These are phyloP conservation scores for Caenorhabditis zanzibari DNA, from an alignment of 2,888 invertebrate genomes.

Conservation along the genomic window DNA sequence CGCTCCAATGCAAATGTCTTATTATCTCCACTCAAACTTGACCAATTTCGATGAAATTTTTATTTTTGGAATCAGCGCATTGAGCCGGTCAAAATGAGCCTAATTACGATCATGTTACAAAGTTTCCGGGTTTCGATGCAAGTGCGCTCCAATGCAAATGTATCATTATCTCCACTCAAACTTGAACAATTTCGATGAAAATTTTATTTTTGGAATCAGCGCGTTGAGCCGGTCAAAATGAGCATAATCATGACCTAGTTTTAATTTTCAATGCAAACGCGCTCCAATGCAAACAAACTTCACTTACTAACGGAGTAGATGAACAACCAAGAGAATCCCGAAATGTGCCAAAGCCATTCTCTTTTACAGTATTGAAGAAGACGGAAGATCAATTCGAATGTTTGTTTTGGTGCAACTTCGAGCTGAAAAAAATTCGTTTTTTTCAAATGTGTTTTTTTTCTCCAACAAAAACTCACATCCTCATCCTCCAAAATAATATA, in stretches of 20 bases:
- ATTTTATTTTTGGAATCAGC: too few species aligned
- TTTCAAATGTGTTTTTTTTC: neutral
- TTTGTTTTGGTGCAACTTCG: conserved; percentile 71
- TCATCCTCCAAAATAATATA: conserved; percentile 72
- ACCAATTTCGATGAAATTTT: neutral
- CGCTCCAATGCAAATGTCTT: neutral
- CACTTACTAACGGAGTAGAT: conserved; percentile 82
- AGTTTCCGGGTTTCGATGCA: too few species aligned
- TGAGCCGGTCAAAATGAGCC: neutral
- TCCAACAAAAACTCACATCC: conserved; percentile 53
- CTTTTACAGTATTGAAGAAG: conserved; percentile 81
- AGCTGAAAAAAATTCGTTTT: conserved; percentile 30
- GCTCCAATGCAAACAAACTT: too few species aligned
- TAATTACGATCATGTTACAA: too few species aligned
- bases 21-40: neutral
- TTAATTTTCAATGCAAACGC: neutral
- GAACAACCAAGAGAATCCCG: conserved; percentile 83
- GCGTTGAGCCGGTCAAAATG: too few species aligned
- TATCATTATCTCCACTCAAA: too few species aligned
- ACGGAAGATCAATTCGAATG: conserved; percentile 79
- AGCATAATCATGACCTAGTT: neutral
- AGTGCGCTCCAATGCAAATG: too few species aligned
- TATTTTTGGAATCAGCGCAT: neutral
- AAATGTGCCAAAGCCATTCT: conserved; percentile 83
- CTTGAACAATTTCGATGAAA: too few species aligned